Percentiles rank a stretch among this genome's conserved stretches.
These are phyloP conservation scores for Idaea dimidiata DNA, from an alignment of 2,888 invertebrate species.

Conservation along the genomic window DNA sequence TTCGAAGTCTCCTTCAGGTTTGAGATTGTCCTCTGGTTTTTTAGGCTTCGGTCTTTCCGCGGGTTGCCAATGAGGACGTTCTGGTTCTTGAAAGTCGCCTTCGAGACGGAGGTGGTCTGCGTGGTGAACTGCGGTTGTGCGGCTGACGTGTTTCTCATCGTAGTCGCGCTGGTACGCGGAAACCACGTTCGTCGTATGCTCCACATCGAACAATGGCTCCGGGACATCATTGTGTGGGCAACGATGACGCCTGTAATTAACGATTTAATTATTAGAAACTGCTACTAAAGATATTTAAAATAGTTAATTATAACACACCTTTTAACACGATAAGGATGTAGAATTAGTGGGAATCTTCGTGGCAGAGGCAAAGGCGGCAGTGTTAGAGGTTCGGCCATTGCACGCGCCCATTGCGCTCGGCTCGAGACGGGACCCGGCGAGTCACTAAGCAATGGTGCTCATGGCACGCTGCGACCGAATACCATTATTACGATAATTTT, in stretches of 20 bases:
- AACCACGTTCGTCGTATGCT: conserved; percentile 77
- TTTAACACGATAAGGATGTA: conserved; percentile 69
- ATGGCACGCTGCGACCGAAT: conserved; percentile 32
- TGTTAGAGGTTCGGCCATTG: conserved; percentile 69
- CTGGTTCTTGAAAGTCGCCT: conserved; percentile 83
- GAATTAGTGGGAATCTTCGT: conserved; percentile 56
- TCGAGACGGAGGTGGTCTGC: conserved; percentile 87
- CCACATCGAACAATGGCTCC: conserved; percentile 81
- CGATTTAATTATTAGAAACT: conserved; percentile 3
- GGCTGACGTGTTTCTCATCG: conserved; percentile 83
- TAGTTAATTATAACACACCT: conserved; percentile 46
- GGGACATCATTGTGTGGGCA: conserved; percentile 88
- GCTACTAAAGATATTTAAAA: not conserved
- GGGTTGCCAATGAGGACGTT: conserved; percentile 72
- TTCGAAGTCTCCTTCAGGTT: conserved; percentile 80
- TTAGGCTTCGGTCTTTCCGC: conserved; percentile 81
- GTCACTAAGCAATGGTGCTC: conserved; percentile 35
- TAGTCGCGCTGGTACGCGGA: conserved; percentile 84
- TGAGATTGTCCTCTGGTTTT: conserved; percentile 81
- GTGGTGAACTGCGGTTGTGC: conserved; percentile 81
- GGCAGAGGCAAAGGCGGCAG: conserved; percentile 70
- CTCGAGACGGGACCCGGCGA: conserved; percentile 32
- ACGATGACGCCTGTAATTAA: conserved; percentile 87
- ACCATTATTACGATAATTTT: not conserved
- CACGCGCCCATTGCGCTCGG: conserved; percentile 67